These are phyloP conservation scores for Geophilus truncorum DNA, from an alignment of 2,888 invertebrate genomes.

Conservation along the genomic window DNA sequence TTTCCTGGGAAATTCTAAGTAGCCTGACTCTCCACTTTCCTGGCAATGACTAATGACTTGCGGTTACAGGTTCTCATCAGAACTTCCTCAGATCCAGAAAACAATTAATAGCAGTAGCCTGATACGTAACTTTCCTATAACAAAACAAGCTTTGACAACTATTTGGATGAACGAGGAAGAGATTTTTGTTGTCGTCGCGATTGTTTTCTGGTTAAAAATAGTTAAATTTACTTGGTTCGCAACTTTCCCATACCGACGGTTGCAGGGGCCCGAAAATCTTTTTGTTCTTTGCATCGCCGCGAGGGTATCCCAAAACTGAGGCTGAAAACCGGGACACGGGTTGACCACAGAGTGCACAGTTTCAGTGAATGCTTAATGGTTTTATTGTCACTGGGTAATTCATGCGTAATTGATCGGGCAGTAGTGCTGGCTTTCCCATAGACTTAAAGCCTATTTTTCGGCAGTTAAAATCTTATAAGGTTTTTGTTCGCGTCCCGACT, in stretches of 20 bases:
- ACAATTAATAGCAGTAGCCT: not conserved
- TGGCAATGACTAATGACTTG: too few species aligned
- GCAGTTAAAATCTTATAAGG: constrained; percentile 4
- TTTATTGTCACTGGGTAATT: not conserved
- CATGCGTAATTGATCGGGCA: not conserved
- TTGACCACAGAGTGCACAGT: not conserved
- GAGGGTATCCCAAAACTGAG: not conserved
- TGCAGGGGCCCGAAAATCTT: not conserved
- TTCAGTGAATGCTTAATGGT: not conserved
- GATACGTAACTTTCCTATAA: too few species aligned
- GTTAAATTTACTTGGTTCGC: not conserved
- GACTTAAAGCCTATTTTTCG: not conserved
- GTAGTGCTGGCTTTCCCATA: not conserved
- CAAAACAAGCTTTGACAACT: too few species aligned
- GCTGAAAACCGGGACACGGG: not conserved
- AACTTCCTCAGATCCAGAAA: too few species aligned
- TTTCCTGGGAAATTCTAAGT: too few species aligned
- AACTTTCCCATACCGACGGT: not conserved
- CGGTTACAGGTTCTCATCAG: too few species aligned
- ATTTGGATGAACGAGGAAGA: not conserved
- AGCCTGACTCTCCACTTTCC: too few species aligned
- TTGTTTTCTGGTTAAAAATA: not conserved
- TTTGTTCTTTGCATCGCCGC: not conserved
- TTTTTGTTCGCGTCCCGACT: not conserved
- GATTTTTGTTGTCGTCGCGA: not conserved